Evolutionary conservation across 1,140 invertebrate species (phyloP).

Genomic region (Spodoptera litura): DNA sequence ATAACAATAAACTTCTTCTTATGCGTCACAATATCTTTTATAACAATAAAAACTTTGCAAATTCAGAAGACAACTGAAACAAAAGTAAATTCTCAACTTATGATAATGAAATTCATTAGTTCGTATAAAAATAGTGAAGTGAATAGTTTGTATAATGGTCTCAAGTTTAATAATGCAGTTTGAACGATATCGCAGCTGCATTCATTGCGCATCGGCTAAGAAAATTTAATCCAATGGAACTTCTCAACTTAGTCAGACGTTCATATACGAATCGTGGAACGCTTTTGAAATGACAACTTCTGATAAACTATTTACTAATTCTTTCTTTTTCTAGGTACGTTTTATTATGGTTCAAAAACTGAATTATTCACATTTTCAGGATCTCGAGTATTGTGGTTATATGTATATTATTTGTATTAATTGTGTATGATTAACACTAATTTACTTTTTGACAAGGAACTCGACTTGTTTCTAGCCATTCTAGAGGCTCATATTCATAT

Average conservation of each 20-base stretch:
- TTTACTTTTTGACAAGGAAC: too few relatives aligned
- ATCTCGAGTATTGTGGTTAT: too few relatives aligned
- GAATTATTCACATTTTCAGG: too few relatives aligned
- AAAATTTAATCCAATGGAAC: conserved; percentile 56
- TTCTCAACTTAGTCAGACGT: not conserved
- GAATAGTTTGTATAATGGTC: not conserved
- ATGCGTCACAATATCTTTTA: too few relatives aligned
- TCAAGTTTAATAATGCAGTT: conserved; percentile 40
- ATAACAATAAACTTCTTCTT: too few relatives aligned
- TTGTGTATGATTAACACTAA: too few relatives aligned
- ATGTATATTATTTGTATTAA: too few relatives aligned
- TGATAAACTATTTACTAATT: not conserved
- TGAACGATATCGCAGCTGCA: conserved; percentile 55
- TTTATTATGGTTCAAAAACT: too few relatives aligned
- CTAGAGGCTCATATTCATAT: too few relatives aligned
- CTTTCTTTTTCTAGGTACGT: not conserved
- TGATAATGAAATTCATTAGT: conserved; percentile 16
- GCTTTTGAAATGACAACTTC: not conserved
- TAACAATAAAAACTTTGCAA: not conserved
- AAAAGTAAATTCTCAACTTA: not conserved
- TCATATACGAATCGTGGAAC: conserved; percentile 7
- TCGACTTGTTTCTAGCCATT: too few relatives aligned
- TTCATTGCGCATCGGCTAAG: conserved; percentile 52
- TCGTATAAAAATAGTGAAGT: conserved; percentile 34
- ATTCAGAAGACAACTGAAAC: conserved; percentile 1